Base-by-base conservation (phyloP, 2,888 invertebrate genomes). In the Lamellibrachia columna region DNA sequence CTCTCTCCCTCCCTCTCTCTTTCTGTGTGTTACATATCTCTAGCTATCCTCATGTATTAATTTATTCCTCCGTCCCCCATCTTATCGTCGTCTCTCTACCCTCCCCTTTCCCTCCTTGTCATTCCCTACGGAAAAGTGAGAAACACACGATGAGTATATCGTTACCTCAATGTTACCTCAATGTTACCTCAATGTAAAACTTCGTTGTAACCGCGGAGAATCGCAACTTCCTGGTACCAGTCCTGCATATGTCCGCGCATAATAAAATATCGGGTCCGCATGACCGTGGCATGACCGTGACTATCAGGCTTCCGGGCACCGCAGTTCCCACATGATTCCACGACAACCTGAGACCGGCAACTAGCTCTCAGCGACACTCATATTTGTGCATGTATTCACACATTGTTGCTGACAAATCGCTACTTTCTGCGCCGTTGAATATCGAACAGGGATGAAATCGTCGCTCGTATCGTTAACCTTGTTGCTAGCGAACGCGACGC, bases 361-460 rank as follows among this genome's bases (percentile, higher is more conserved):
- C 11, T n/a, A 22, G 6, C 75, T n/a, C 40, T 40, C 75, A n/a
- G 3, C 75, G 75, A 75, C 75, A 75, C 22, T 22, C 75, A 6
- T 22, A 75, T n/a, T 75, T 75, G 75, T 75, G n/a, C 6, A 22
- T 75, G 15, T 22, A 75, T 75, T 75, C 75, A 75, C 75, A 75
- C 75, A 40, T 40, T 40, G 40, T 40, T 40, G 40, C 40, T 40
- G 75, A 75, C 75, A 75, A 75, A 75, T 75, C 75, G n/a, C 75
- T 75, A 75, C 75, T 75, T 75, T 75, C 75, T 75, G 75, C 75
- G n/a, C 22, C 75, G 75, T 75, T 75, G 75, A 75, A n/a, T 75
- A 15, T 15, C 6, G 75, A 22, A n/a, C 15, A n/a, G 15, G 75
- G 75, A 75, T 75, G 75, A 75, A 75, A 75, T 75, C 75, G 75